Evolutionary conservation across 2,888 invertebrate genomes (phyloP), one percentile per base, ranked within the genome.

Genomic region (Isotomurus palustris): DNA sequence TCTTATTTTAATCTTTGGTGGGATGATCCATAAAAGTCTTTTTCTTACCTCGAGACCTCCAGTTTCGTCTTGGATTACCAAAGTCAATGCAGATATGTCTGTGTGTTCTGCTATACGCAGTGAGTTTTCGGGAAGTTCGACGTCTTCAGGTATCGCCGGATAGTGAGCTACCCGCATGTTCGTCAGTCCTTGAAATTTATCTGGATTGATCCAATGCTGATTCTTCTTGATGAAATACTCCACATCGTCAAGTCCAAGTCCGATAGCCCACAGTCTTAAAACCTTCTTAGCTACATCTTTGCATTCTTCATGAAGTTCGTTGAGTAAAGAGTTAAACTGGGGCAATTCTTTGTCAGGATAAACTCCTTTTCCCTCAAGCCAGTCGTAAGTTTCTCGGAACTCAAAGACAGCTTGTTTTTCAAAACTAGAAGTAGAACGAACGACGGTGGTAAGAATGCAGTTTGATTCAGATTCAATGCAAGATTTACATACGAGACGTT

Each of bases 61-160:
- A 2, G 29, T 17, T 10, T 45, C 36, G 22, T 60, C 60, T 24
- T 60, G 60, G 8, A 62, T 53, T 8, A 58, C 19, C 5, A 56
- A 28, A 10, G 61, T 61, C 1, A 64, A 6, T 12, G 61, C 48
- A 0, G 32, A 47, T n/a, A 55, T 57, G 24, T 64, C 64, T 1
- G 64, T 50, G 25, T 64, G 64, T 22, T 59, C 64, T 6, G 35
- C 53, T 29, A 49, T 54, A 38, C 61, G 17, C 8, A 64, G 54
- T 0, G 57, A 17, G 17, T 49, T 47, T 10, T 24, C 14, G 25
- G 45, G 38, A 8, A 36, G 10, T 12, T 53, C 43, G 1, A 48
- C 32, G 14, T 56, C 38, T 0, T 29, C 12, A 1, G 27, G 3
- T 27, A 62, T 52, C 2, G 47, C 24, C 1, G 64, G 64, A 44